These are phyloP conservation scores for Trachymyrmex cornetzi DNA, from an alignment of 1,140 invertebrate species.

Conservation along the genomic window DNA sequence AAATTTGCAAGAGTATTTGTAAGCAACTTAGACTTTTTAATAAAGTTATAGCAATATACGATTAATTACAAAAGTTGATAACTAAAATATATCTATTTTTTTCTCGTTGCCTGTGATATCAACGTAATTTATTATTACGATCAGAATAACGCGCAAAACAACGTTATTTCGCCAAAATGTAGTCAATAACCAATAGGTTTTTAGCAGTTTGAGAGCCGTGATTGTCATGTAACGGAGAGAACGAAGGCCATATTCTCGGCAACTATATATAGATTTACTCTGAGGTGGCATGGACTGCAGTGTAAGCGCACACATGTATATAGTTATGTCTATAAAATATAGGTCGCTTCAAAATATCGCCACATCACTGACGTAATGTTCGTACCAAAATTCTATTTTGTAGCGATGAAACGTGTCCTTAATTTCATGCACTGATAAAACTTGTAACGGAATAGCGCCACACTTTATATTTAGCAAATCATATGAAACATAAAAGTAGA, in stretches of 20 bases:
- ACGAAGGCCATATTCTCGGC: constrained; percentile 69
- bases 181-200: constrained; percentile 25
- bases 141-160: not conserved
- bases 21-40: not conserved
- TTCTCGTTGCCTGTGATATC: not conserved
- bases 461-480: constrained; percentile 15
- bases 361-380: constrained; percentile 19
- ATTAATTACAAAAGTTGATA: not conserved
- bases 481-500: not conserved
- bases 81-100: not conserved
- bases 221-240: constrained; percentile 69
- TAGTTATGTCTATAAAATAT: constrained; percentile 50
- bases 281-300: constrained; percentile 27
- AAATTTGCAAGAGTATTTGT: not conserved
- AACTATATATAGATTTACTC: constrained; percentile 68
- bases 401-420: not conserved
- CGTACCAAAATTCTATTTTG: constrained; percentile 45
- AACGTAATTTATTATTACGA: not conserved
- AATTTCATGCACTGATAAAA: constrained; percentile 38
- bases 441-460: constrained; percentile 3
- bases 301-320: not conserved
- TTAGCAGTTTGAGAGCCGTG: constrained; percentile 67
- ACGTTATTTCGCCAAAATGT: constrained; percentile 8
- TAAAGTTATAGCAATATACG: not conserved
- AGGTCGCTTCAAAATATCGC: constrained; percentile 48